Evolutionary conservation across 2,113 vertebrate species (phyloP).

Genomic region (Muntiacus reevesi): DNA sequence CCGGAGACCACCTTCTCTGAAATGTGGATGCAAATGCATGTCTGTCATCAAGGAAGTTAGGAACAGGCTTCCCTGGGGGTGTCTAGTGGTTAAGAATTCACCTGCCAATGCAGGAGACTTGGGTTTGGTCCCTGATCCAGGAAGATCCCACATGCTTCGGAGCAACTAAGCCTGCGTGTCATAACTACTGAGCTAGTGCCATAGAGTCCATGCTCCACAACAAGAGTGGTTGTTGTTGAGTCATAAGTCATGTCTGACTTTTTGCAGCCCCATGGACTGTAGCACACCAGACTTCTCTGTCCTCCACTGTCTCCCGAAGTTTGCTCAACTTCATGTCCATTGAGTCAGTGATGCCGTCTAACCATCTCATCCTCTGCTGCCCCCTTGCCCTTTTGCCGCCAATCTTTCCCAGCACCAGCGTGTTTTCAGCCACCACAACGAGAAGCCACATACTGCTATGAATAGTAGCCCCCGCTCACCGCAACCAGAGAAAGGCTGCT

Average conservation of each 20-base stretch:
- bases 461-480: accelerated
- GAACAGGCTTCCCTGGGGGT: neutral
- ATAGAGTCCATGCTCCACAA: neutral
- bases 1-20: neutral
- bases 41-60: neutral
- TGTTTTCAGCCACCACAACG: neutral
- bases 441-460: neutral
- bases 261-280: neutral
- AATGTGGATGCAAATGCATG: accelerated
- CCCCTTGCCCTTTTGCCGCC: neutral
- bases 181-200: neutral
- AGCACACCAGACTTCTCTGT: neutral
- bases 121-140: neutral
- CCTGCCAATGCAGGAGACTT: neutral
- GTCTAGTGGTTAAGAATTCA: neutral
- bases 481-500: neutral
- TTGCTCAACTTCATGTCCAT: neutral
- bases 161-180: neutral
- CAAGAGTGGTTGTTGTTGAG: neutral
- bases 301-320: neutral
- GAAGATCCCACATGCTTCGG: neutral
- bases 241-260: neutral
- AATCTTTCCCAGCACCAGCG: neutral
- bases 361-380: neutral
- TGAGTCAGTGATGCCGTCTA: neutral